Conservation (phyloP, 2,113 vertebrate genomes). For the Cyprinodon variegatus region DNA sequence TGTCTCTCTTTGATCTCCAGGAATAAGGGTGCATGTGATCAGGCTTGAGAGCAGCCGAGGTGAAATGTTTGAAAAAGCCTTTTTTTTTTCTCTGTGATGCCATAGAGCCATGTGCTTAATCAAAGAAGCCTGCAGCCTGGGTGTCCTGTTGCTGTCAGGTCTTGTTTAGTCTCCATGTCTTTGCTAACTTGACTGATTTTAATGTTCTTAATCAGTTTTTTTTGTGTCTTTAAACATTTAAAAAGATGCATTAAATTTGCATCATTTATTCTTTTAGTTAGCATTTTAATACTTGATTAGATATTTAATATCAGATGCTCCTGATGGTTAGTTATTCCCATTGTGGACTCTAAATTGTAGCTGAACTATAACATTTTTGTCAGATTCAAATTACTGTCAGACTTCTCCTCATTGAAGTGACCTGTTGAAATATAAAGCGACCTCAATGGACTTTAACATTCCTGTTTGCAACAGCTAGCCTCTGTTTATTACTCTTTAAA, state of each 20-base stretch:
- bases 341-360: no score
- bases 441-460: not conserved
- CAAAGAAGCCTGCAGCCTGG: not conserved
- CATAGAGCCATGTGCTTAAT: conserved; percentile 1
- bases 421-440: no score
- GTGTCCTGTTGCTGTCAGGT: not conserved
- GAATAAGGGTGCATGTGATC: not conserved
- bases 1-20: not conserved
- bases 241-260: not conserved
- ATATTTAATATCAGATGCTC: no score
- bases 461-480: not conserved
- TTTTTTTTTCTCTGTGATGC: not conserved
- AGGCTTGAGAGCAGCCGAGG: not conserved
- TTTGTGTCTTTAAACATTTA: not conserved
- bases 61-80: not conserved
- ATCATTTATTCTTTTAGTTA: no score
- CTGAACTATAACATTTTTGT: no score
- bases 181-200: not conserved
- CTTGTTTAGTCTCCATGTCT: conserved; percentile 7
- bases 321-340: no score
- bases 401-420: no score
- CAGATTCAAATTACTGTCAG: no score
- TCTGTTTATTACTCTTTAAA: not conserved
- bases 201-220: not conserved
- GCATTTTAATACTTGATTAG: no score